Base-by-base conservation (phyloP, 35 echinoderm and acorn worm genomes). In the Eucidaris tribuloides region DNA sequence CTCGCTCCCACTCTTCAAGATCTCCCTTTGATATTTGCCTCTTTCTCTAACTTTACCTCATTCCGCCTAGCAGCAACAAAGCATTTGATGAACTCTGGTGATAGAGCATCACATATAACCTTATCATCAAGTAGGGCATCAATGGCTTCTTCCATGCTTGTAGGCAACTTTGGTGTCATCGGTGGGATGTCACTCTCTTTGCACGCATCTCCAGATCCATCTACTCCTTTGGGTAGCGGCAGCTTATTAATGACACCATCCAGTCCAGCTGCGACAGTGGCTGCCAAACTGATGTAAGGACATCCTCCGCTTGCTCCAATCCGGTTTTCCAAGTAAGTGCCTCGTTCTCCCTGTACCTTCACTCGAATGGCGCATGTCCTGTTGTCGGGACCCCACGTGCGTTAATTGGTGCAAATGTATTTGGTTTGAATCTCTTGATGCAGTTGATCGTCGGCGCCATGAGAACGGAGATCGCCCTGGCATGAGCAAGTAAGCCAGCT, bases 381-480 rank as follows among this genome's bases (percentile, higher is more conserved):
- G 57, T 92, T 92, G 14, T 82, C 89, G 18, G 79, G 24, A 34
- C 77, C 83, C 89, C 83, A 92, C 0, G 88, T 91, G 72, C 88
- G 58, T 85, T 78, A 29, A n/a, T 50, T 18, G 89, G 83, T 7
- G 89, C 83, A 63, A 82, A 92, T 2, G 52, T 18, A 37, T 72
- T 6, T 24, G 31, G 60, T 33, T 55, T 40, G 59, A 76, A 83
- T 66, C 61, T 85, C 46, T 76, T 74, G 5, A 81, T 46, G 65
- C 89, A 92, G 38, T 87, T 92, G 34, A 76, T 56, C 23, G 89
- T 92, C 6, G 89, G 83, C 17, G 83, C 86, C 45, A 59, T 45
- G 13, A 92, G 29, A 3, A 80, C 61, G 3, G 83, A 62, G 6
- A 92, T 80, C 7, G 83, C 89, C 30, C 83, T 59, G 20, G 89